Conservation (phyloP, 2,113 vertebrate species). For the Salvelinus alpinus region DNA sequence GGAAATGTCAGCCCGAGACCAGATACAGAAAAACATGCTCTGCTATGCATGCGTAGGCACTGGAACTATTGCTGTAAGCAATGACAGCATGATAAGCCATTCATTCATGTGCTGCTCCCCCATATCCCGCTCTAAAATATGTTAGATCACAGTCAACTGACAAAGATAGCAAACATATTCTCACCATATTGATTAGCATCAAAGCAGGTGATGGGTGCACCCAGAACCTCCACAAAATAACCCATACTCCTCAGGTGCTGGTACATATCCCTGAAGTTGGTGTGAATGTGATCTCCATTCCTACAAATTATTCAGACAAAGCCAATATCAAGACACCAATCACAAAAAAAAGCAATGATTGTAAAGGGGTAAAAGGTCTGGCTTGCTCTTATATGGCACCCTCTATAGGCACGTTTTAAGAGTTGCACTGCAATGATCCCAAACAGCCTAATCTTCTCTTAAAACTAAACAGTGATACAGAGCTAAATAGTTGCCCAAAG, state of each 20-base stretch:
- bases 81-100: too few species aligned
- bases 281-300: constrained; percentile 98
- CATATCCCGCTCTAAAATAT: too few species aligned
- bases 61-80: too few species aligned
- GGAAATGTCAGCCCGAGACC: not conserved
- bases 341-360: not conserved
- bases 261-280: constrained; percentile 99
- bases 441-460: too few species aligned
- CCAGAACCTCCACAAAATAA: constrained; percentile 96
- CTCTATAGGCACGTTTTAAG: too few species aligned
- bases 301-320: constrained; percentile 59
- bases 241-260: constrained; percentile 98
- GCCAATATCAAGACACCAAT: not conserved
- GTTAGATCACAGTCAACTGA: too few species aligned
- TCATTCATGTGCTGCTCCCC: too few species aligned
- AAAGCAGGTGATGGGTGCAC: constrained; percentile 94
- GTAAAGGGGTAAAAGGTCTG: not conserved
- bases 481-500: not conserved
- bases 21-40: not conserved
- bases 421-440: too few species aligned
- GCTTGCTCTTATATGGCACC: not conserved
- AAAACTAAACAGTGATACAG: too few species aligned
- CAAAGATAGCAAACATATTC: constrained; percentile 24
- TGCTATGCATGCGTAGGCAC: too few species aligned
- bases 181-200: constrained; percentile 97